Evolutionary conservation across 2,888 invertebrate genomes (phyloP), one percentile per base, ranked within the genome.

Genomic region (Microctonus hyperodae): DNA sequence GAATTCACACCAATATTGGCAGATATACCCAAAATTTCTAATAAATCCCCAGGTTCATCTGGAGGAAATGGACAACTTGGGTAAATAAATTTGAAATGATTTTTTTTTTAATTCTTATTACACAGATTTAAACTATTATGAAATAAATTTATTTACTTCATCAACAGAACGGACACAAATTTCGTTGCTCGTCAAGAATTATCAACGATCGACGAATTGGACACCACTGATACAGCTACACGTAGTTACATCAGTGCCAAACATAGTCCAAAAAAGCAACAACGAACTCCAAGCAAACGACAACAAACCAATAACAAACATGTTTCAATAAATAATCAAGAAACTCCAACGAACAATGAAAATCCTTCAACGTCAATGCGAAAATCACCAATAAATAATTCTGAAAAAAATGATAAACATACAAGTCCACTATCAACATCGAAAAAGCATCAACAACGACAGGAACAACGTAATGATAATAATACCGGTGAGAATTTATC

Each of bases 181-280:
- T 44, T 44, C n/a, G 44, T 16, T 1, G 44, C 16, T 1, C 44
- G 44, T 6, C 75, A 10, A 77, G 69, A 76, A 4, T 73, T 72
- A 57, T 78, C 79, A 16, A 75, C 79, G 1, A 91, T 91, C 51
- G 82, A 89, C 0, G 91, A 91, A 82, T 88, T 90, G 2, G 91
- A 91, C 72, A 90, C 90, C 0, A 90, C 90, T 0, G 87, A 87
- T 73, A 89, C 90, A 64, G 83, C 86, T 0, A 85, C 77, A 55
- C 79, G 76, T 63, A 79, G 76, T 73, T 77, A 77, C 23, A 65
- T 58, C 10, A 78, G 75, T 23, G 64, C 57, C 1, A 76, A 0
- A 77, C 73, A 60, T 67, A 82, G 76, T 57, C 76, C 79, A 70
- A 57, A 68, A 64, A 7, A 58, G 35, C 25, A 33, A 9, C 33